A percentile compares a stretch with the other conserved stretches of the same genome.
Evolutionary conservation across 1,140 invertebrate genomes (phyloP).

Genomic region (Melitaea cinxia): DNA sequence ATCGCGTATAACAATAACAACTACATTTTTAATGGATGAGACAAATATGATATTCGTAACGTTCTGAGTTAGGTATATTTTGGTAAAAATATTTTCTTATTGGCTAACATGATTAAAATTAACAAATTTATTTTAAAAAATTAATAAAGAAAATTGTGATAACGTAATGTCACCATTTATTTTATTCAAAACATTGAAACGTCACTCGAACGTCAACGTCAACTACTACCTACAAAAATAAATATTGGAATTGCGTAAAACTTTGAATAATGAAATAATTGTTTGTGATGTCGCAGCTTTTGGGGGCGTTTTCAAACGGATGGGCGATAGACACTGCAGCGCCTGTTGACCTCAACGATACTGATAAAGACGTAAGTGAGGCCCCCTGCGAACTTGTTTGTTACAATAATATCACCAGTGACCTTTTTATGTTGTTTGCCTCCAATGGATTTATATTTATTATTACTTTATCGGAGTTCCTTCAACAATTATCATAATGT

Average conservation of each 20-base stretch:
- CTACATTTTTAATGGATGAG: no score
- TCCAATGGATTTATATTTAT: constrained; percentile 20
- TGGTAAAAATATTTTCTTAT: no score
- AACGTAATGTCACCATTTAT: background rate
- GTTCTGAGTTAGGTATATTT: no score
- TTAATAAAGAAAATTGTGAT: no score
- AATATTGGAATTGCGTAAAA: constrained; percentile 13
- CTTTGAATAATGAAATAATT: constrained; percentile 32
- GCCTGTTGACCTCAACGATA: constrained; percentile 66
- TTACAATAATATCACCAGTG: constrained; percentile 55
- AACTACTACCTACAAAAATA: background rate
- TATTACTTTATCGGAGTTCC: constrained; percentile 27
- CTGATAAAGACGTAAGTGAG: constrained; percentile 76
- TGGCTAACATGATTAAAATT: no score
- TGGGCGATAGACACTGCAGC: constrained; percentile 73
- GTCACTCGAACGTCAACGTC: background rate
- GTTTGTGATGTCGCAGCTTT: constrained; percentile 57
- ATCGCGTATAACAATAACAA: no score
- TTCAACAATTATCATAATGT: constrained; percentile 36
- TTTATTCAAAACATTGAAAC: background rate
- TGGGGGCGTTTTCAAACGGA: constrained; percentile 62
- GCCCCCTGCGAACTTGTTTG: constrained; percentile 75
- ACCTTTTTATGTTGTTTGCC: constrained; percentile 48
- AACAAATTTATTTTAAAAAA: no score
- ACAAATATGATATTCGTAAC: no score